A percentile compares a stretch with the other conserved stretches of the same genome.
Conservation (phyloP, 1,140 invertebrate species). For the Cyclargus thomasi region DNA sequence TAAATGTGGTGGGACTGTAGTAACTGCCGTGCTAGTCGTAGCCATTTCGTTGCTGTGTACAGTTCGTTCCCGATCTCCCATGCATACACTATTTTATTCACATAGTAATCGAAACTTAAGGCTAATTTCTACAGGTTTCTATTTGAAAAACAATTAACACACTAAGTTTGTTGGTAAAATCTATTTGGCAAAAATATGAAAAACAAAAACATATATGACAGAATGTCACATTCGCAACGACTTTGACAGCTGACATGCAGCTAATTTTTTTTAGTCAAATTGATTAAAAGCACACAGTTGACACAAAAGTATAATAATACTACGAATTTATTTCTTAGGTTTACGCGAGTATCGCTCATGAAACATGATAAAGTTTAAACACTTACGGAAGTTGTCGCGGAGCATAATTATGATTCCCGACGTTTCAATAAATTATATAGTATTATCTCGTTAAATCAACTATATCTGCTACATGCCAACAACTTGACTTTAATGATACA, state of each 20-base stretch:
- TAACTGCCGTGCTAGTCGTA: slow-evolving; percentile 59
- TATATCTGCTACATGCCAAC: no score
- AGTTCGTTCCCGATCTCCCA: slow-evolving; percentile 50
- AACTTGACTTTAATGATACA: no score
- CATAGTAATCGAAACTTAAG: slow-evolving; percentile 36
- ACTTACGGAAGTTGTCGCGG: no score
- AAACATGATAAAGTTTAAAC: no score
- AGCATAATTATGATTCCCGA: no score
- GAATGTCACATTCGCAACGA: neutral
- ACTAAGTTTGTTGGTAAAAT: neutral
- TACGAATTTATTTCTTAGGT: no score
- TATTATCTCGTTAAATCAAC: no score
- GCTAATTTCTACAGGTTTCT: neutral
- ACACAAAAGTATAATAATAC: no score
- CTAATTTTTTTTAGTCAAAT: no score
- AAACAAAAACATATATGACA: neutral
- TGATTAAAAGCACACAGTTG: no score
- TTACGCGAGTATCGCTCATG: no score
- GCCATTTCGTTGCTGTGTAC: slow-evolving; percentile 55
- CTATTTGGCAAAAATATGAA: neutral
- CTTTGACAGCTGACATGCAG: neutral
- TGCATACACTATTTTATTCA: slow-evolving; percentile 45
- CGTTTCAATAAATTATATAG: no score
- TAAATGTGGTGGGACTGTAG: slow-evolving; percentile 52
- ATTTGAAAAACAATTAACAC: slow-evolving; percentile 1